Conservation (phyloP, 2,797 vertebrate genomes). For the Esox masquinongy region DNA sequence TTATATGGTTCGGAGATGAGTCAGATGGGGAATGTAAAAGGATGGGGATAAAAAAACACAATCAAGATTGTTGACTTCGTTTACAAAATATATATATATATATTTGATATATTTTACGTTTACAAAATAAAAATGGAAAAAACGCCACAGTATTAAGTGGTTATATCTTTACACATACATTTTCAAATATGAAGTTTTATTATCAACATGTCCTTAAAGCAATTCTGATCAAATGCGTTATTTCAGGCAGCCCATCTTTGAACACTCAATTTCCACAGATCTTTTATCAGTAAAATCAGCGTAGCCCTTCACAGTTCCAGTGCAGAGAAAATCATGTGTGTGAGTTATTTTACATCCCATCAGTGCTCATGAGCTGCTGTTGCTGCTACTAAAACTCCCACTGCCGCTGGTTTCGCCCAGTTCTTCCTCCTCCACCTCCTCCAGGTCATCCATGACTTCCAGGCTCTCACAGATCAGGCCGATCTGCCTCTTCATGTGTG, state of each 20-base stretch:
- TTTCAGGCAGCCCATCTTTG: neutral
- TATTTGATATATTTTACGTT: neutral
- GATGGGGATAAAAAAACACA: neutral
- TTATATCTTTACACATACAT: slow-evolving; percentile 37
- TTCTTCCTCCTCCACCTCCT: slow-evolving; percentile 68
- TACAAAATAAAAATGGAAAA: neutral
- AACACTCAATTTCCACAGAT: neutral
- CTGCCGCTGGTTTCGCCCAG: slow-evolving; percentile 49
- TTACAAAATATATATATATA: slow-evolving; percentile 42
- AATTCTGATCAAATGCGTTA: slow-evolving; percentile 10
- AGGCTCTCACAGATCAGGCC: slow-evolving; percentile 77
- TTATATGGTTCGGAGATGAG: too few relatives aligned
- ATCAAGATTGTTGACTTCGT: slow-evolving; percentile 44
- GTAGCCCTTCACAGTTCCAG: neutral
- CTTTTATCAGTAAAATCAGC: neutral
- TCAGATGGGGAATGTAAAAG: neutral
- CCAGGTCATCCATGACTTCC: slow-evolving; percentile 69
- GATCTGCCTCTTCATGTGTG: slow-evolving; percentile 76
- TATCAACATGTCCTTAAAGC: slow-evolving; percentile 48
- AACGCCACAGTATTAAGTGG: slow-evolving; percentile 30
- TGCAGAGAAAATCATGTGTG: neutral
- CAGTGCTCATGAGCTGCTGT: slow-evolving; percentile 51
- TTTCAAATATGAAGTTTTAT: slow-evolving; percentile 8
- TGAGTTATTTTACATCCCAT: neutral
- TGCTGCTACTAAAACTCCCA: slow-evolving; percentile 49